Evolutionary conservation across 2,888 invertebrate genomes (phyloP).

Genomic region (Antheraea assamensis): DNA sequence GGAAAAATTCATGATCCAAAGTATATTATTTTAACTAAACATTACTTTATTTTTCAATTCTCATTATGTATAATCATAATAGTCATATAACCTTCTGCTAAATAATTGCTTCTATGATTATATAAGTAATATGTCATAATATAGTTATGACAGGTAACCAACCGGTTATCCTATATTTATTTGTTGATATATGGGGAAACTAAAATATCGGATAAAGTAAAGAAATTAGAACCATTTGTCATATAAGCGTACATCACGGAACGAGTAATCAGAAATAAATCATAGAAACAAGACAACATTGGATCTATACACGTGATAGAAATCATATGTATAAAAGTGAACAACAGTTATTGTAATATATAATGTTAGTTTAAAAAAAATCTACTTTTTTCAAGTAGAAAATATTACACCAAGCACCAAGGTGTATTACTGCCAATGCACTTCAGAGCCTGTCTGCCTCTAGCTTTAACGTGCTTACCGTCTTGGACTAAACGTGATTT

Average conservation of each 20-base stretch:
- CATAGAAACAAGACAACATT: constrained; percentile 3
- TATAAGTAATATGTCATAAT: not conserved
- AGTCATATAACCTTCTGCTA: not conserved
- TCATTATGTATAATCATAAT: too few species aligned
- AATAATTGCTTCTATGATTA: not conserved
- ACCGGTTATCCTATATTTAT: not conserved
- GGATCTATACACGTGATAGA: not conserved
- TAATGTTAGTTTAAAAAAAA: too few species aligned
- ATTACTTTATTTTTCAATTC: too few species aligned
- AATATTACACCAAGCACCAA: too few species aligned
- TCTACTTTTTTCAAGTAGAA: too few species aligned
- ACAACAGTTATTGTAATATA: not conserved
- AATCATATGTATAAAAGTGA: not conserved
- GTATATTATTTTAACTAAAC: too few species aligned
- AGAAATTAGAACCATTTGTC: constrained; percentile 12
- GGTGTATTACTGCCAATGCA: too few species aligned
- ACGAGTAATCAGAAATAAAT: constrained; percentile 12
- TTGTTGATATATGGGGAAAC: not conserved
- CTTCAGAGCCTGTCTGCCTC: too few species aligned
- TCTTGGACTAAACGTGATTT: too few species aligned
- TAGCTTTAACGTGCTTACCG: too few species aligned
- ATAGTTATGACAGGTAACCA: not conserved
- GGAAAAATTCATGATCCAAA: too few species aligned
- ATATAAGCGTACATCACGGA: not conserved
- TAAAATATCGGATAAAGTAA: not conserved